Evolutionary conservation across 2,888 invertebrate genomes (phyloP).

Genomic region (Calliopum simillimum): DNA sequence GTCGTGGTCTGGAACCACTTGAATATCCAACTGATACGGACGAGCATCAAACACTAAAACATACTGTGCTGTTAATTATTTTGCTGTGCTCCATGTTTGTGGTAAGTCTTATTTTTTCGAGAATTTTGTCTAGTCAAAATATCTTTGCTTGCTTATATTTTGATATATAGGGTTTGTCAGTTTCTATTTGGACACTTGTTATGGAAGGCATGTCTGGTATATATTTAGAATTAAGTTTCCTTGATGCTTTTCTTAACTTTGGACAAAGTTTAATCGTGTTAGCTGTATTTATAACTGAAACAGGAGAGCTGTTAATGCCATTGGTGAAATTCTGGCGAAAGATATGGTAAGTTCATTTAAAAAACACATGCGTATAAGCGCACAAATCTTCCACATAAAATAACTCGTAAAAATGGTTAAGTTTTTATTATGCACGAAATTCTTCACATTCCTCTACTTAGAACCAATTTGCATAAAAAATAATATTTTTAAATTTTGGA

Average conservation of each 20-base stretch:
- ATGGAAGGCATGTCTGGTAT: slow-evolving; percentile 88
- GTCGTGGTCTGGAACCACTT: slow-evolving; percentile 69
- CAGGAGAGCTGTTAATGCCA: slow-evolving; percentile 78
- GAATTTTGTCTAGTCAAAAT: background rate
- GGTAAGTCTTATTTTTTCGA: slow-evolving; percentile 70
- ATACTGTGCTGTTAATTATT: slow-evolving; percentile 84
- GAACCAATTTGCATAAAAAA: too few species aligned
- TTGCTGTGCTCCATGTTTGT: slow-evolving; percentile 89
- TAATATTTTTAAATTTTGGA: too few species aligned
- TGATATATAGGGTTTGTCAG: slow-evolving; percentile 77
- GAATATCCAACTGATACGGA: slow-evolving; percentile 71
- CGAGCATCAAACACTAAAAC: slow-evolving; percentile 81
- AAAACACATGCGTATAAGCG: background rate
- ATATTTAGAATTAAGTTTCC: slow-evolving; percentile 91
- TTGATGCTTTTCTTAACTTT: slow-evolving; percentile 89
- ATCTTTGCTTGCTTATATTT: background rate
- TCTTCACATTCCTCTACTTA: too few species aligned
- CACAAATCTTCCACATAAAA: background rate
- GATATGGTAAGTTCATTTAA: slow-evolving; percentile 68
- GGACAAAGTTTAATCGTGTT: slow-evolving; percentile 90
- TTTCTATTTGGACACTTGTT: slow-evolving; percentile 84
- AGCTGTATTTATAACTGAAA: slow-evolving; percentile 88
- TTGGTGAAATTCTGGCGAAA: slow-evolving; percentile 74
- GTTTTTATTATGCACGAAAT: too few species aligned
- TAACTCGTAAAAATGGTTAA: too few species aligned